Evolutionary conservation across 2,113 vertebrate genomes (phyloP).

Genomic region (Varanus salvator): DNA sequence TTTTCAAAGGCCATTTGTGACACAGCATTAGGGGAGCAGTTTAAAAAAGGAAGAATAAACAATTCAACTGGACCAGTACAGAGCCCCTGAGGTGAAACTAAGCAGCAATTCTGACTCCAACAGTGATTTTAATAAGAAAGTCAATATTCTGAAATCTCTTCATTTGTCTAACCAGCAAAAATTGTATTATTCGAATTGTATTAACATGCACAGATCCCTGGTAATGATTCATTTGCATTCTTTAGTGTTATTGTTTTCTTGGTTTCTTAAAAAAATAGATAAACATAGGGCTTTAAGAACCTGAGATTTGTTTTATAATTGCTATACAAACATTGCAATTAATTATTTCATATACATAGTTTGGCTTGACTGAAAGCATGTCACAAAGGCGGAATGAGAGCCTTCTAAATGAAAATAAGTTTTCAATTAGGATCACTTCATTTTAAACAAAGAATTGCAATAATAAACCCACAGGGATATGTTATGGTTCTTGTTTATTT

Average conservation of each 20-base stretch:
- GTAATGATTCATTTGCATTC: neutral
- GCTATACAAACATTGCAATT: neutral
- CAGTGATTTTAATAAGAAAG: neutral
- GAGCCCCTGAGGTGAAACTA: neutral
- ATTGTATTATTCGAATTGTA: neutral
- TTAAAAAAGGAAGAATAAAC: neutral
- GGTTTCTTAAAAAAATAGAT: neutral
- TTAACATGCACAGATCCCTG: neutral
- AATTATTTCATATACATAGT: neutral
- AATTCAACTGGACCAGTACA: neutral
- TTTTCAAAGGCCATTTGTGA: neutral
- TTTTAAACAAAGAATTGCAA: neutral
- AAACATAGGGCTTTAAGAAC: neutral
- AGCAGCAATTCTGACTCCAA: neutral
- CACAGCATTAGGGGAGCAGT: neutral
- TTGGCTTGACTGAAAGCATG: slow-evolving; percentile 13
- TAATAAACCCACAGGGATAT: slow-evolving; percentile 14
- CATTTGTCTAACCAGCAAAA: neutral
- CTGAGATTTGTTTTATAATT: slow-evolving; percentile 1
- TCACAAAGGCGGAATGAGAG: slow-evolving; percentile 20
- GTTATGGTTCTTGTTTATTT: slow-evolving; percentile 38
- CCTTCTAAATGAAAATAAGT: neutral
- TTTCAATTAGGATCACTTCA: slow-evolving; percentile 50
- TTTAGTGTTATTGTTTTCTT: neutral
- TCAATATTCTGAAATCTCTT: neutral